A percentile compares a stretch with the other conserved stretches of the same genome.
Conservation (phyloP, 2,113 vertebrate species). For the Nycticebus coucang region DNA sequence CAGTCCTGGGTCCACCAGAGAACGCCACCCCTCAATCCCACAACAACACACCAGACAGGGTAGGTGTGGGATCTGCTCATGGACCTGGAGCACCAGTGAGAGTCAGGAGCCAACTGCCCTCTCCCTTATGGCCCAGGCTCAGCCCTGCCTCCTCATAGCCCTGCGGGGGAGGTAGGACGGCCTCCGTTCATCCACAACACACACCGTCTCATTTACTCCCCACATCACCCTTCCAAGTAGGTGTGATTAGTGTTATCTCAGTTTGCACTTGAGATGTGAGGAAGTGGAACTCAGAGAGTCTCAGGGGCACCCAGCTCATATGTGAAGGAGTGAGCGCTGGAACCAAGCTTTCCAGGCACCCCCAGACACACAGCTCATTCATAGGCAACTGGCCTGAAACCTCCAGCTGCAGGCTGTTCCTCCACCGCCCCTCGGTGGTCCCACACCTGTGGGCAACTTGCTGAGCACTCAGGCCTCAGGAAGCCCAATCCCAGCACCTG, state of each 20-base stretch:
- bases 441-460: neutral
- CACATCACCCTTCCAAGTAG: neutral
- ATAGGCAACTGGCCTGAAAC: neutral
- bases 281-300: neutral
- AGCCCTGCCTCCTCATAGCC: neutral
- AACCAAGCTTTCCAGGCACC: neutral
- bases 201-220: neutral
- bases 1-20: neutral
- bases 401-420: neutral
- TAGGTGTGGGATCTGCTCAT: neutral
- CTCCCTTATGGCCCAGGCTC: rapidly evolving
- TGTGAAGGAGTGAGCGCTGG: neutral
- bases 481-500: neutral
- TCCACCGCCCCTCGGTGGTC: too few species aligned
- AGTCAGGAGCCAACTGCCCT: neutral
- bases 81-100: neutral
- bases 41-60: neutral
- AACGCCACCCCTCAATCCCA: neutral
- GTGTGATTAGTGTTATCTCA: neutral
- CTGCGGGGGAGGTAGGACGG: rapidly evolving
- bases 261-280: neutral
- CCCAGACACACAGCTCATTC: neutral
- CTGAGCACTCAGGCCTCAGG: neutral
- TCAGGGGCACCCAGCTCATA: neutral
- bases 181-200: too few species aligned